A percentile compares a stretch with the other conserved stretches of the same genome.
Evolutionary conservation across 1,140 invertebrate genomes (phyloP).

Genomic region (Drosophila tropicalis): DNA sequence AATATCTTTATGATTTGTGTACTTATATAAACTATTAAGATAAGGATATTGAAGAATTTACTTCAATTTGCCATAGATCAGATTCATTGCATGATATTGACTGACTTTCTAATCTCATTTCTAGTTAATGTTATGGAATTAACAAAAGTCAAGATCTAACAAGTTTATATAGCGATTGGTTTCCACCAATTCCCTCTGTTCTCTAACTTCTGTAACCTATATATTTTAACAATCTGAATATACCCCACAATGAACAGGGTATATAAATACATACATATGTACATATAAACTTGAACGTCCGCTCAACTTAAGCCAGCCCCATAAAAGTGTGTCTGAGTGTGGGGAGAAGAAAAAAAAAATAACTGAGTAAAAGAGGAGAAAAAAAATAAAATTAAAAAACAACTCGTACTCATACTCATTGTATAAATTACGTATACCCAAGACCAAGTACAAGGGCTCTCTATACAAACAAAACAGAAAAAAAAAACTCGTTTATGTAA

Average conservation of each 20-base stretch:
- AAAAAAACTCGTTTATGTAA: constrained; percentile 66
- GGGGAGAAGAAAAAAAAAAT: constrained; percentile 1
- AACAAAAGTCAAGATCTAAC: too few species aligned
- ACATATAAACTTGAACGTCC: constrained; percentile 35
- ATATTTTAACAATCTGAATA: background rate
- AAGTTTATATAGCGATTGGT: too few species aligned
- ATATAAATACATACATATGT: constrained; percentile 9
- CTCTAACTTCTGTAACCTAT: background rate
- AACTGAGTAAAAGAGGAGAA: constrained; percentile 12
- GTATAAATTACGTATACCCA: constrained; percentile 60
- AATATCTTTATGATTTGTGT: too few species aligned
- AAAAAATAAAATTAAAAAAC: constrained; percentile 22
- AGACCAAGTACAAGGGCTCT: constrained; percentile 22
- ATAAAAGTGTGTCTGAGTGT: constrained; percentile 6
- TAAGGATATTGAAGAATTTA: too few species aligned
- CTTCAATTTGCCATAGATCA: too few species aligned
- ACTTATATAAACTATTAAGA: too few species aligned
- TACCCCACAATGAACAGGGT: background rate
- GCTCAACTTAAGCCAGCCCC: constrained; percentile 34
- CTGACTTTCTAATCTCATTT: too few species aligned
- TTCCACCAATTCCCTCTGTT: too few species aligned
- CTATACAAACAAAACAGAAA: background rate
- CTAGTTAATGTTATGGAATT: too few species aligned
- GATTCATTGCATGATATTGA: too few species aligned
- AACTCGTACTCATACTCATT: constrained; percentile 62